A percentile compares a stretch with the other conserved stretches of the same genome.
Conservation (phyloP, 2,888 invertebrate species). For the Rhodophaea formosa region DNA sequence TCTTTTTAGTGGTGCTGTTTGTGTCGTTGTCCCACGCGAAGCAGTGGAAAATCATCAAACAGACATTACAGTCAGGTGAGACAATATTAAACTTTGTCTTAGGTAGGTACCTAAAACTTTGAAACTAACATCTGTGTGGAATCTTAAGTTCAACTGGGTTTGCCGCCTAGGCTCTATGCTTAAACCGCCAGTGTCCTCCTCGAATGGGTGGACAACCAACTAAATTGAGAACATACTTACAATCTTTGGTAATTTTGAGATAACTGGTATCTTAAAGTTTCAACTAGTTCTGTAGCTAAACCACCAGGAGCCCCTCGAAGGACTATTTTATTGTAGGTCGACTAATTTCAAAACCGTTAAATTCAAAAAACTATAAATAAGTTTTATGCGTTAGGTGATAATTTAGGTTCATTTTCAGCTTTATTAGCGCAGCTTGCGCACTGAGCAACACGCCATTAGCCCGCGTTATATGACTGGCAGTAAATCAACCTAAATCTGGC, state of each 20-base stretch:
- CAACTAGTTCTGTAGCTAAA: background rate
- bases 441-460: conserved; percentile 7
- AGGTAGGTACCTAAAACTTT: conserved; percentile 9
- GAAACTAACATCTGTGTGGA: background rate
- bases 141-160: background rate
- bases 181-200: background rate
- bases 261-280: no score
- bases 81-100: no score
- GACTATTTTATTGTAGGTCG: background rate
- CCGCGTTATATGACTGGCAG: conserved; percentile 14
- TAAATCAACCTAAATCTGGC: conserved; percentile 18
- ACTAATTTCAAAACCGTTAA: background rate
- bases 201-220: no score
- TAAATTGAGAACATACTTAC: no score
- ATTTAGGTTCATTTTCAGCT: conserved; percentile 8
- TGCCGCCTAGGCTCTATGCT: background rate
- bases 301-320: background rate
- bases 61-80: conserved; percentile 89
- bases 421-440: conserved; percentile 11
- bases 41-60: conserved; percentile 90
- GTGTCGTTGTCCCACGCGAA: conserved; percentile 89
- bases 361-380: background rate
- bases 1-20: conserved; percentile 88
- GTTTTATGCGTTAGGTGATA: conserved; percentile 6
- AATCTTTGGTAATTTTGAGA: no score